phyloP scores from a whole-genome alignment of 2,113 vertebrate genomes.

The Martes martes region DNA sequence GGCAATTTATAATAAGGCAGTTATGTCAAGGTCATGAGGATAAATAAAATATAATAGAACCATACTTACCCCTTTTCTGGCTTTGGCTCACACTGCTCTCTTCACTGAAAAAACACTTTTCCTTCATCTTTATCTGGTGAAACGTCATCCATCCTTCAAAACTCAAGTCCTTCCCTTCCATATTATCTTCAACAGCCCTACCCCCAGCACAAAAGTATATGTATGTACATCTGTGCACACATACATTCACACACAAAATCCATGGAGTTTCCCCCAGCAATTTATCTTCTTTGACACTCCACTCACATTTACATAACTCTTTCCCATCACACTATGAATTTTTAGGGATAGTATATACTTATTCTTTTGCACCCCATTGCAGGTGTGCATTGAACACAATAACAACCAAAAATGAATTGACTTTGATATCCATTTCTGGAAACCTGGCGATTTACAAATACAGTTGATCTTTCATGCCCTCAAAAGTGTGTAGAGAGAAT shows the following conservation, averaged over 20 bases:
- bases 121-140: not conserved
- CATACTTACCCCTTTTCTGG: not conserved
- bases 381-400: not conserved
- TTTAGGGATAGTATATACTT: not conserved
- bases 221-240: not conserved
- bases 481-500: not conserved
- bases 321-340: not conserved
- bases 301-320: not conserved
- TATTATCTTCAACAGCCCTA: not conserved
- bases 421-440: not conserved
- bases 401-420: not conserved
- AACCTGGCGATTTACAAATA: not conserved
- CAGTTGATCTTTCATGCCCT: not conserved
- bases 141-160: not conserved
- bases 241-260: not conserved
- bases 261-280: not conserved
- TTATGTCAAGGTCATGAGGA: not conserved
- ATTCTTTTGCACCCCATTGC: not conserved
- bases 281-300: not conserved
- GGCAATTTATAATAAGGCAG: not conserved
- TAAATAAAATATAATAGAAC: not conserved
- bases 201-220: not conserved
- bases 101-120: not conserved
- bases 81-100: not conserved
- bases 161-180: not conserved